Evolutionary conservation across 2,113 vertebrate genomes (phyloP).

Genomic region (Salvator merianae): DNA sequence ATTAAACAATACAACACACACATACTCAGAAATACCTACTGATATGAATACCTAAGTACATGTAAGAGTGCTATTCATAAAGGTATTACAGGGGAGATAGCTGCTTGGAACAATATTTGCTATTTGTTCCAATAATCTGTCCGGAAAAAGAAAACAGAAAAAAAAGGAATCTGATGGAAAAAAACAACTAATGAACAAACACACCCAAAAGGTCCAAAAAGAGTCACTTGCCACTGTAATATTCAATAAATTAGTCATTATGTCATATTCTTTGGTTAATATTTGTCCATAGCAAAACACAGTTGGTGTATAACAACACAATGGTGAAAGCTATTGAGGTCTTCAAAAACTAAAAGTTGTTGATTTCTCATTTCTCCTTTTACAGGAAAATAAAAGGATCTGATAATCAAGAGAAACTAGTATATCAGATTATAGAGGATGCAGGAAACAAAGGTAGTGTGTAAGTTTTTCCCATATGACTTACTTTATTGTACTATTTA

Average conservation of each 20-base stretch:
- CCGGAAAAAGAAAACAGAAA: too few relatives aligned
- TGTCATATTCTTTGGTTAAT: slow-evolving; percentile 1
- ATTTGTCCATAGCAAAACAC: neutral
- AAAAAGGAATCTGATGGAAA: too few relatives aligned
- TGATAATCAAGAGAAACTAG: slow-evolving; percentile 98
- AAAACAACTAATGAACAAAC: too few relatives aligned
- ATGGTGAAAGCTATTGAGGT: neutral
- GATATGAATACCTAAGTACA: too few relatives aligned
- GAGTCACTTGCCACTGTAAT: neutral
- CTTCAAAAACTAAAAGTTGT: neutral
- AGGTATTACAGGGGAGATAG: too few relatives aligned
- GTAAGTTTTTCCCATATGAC: neutral
- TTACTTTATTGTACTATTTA: neutral
- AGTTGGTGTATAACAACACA: neutral
- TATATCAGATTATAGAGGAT: slow-evolving; percentile 98
- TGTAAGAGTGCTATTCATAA: too few relatives aligned
- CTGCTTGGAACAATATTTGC: too few relatives aligned
- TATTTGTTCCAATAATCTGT: too few relatives aligned
- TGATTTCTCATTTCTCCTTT: slow-evolving; percentile 28
- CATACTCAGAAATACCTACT: too few relatives aligned
- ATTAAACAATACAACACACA: too few relatives aligned
- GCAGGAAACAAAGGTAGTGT: slow-evolving; percentile 95
- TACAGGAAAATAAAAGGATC: slow-evolving; percentile 98
- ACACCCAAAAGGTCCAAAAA: neutral
- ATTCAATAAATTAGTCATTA: neutral